phyloP scores from a whole-genome alignment of 2,113 vertebrate species.

The Prionailurus viverrinus region DNA sequence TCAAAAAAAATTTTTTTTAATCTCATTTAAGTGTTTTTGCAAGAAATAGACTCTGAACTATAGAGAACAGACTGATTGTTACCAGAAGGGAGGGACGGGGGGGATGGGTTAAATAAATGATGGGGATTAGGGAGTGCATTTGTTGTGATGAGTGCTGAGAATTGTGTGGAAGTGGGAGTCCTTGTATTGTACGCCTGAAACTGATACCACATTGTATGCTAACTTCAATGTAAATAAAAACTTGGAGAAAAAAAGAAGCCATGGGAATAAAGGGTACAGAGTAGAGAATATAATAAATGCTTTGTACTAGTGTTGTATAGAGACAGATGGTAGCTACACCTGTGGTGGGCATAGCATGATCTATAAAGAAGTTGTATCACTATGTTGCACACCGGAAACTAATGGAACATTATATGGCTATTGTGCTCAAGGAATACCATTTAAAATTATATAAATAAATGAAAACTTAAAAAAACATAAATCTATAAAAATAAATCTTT shows the following conservation, averaged over 20 bases:
- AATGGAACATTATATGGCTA: neutral
- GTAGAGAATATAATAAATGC: neutral
- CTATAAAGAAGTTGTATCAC: neutral
- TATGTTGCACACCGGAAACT: neutral
- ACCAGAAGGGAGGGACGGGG: neutral
- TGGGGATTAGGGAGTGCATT: neutral
- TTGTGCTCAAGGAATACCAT: neutral
- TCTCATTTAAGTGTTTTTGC: neutral
- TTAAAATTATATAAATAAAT: neutral
- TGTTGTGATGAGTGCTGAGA: neutral
- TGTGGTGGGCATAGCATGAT: neutral
- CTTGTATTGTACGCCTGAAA: neutral
- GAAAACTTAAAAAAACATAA: neutral
- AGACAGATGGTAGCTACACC: neutral
- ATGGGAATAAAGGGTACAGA: neutral
- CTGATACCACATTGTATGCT: neutral
- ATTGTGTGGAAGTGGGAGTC: neutral
- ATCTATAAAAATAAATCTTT: neutral
- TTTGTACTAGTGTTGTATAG: neutral
- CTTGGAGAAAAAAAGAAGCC: neutral
- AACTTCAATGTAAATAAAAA: neutral
- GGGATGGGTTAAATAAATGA: neutral
- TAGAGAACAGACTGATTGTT: neutral
- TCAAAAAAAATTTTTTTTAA: too few species aligned
- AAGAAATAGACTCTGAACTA: neutral